phyloP scores from a whole-genome alignment of 1,140 invertebrate species.

The Zaprionus nigranus region DNA sequence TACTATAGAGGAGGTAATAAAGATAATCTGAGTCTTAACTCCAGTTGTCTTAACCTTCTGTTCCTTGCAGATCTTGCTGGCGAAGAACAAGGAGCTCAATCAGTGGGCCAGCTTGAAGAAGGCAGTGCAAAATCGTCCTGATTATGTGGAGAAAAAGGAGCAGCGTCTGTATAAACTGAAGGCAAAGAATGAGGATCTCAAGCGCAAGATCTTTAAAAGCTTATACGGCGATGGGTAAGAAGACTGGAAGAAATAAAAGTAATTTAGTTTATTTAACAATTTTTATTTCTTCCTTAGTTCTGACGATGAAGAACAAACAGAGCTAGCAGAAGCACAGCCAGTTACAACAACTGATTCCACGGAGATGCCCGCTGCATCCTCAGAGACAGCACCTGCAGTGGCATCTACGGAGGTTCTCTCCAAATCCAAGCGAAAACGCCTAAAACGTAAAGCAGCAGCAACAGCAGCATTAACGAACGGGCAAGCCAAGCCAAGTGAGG shows the following conservation, averaged over 20 bases:
- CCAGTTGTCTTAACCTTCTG: background rate
- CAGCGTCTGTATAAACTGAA: conserved; percentile 91
- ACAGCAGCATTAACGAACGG: conserved; percentile 37
- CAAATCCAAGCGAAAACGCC: conserved; percentile 66
- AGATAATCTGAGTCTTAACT: background rate
- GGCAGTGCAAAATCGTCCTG: conserved; percentile 91
- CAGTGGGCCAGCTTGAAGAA: conserved; percentile 97
- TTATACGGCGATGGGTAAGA: conserved; percentile 87
- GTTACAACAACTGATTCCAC: background rate
- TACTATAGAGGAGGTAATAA: conserved; percentile 92
- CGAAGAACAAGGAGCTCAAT: conserved; percentile 97
- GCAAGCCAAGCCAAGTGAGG: background rate
- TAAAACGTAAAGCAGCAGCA: conserved; percentile 67
- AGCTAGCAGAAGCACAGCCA: background rate
- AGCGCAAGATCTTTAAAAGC: conserved; percentile 94
- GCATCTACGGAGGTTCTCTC: conserved; percentile 44
- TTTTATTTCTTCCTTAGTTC: conserved; percentile 61
- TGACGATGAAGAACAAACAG: conserved; percentile 69
- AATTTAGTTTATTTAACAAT: background rate
- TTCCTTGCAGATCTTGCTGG: conserved; percentile 87
- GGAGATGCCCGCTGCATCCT: conserved; percentile 6
- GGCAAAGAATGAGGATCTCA: conserved; percentile 89
- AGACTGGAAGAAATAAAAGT: background rate
- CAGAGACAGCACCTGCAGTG: background rate
- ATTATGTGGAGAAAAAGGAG: conserved; percentile 93